Conservation (phyloP, 2,797 vertebrate species). For the Lateolabrax maculatus region DNA sequence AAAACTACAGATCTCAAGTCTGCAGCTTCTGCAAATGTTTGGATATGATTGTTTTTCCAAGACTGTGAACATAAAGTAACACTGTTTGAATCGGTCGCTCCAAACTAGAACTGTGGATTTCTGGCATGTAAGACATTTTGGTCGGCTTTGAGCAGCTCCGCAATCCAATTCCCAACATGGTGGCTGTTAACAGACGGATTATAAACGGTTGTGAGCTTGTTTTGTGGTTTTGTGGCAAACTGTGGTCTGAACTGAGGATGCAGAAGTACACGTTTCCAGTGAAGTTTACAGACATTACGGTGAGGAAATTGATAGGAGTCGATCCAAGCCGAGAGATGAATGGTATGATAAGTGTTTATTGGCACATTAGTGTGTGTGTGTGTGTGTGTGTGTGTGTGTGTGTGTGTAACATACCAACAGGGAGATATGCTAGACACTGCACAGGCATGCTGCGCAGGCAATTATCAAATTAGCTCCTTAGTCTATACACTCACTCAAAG, state of each 20-base stretch:
- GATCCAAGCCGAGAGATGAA: not conserved
- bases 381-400: constrained; percentile 31
- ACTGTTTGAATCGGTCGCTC: not conserved
- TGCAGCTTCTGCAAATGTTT: not conserved
- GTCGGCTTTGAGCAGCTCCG: too few species aligned
- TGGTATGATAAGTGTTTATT: not conserved
- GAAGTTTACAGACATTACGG: not conserved
- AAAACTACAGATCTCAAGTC: not conserved
- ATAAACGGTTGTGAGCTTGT: not conserved
- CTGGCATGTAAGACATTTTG: too few species aligned
- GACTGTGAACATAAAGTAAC: too few species aligned
- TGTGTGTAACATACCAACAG: constrained; percentile 17
- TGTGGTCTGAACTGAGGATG: too few species aligned
- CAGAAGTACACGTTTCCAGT: not conserved
- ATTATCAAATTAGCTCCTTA: constrained; percentile 54
- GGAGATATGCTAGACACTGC: constrained; percentile 23
- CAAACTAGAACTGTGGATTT: not conserved
- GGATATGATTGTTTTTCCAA: too few species aligned
- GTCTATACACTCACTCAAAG: not conserved
- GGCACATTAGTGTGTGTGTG: constrained; percentile 6
- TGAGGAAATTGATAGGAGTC: not conserved
- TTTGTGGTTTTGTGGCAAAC: too few species aligned
- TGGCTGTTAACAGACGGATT: too few species aligned
- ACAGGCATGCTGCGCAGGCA: constrained; percentile 31
- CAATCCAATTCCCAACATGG: too few species aligned